A percentile compares a stretch with the other conserved stretches of the same genome.
These are phyloP conservation scores for Gila robusta DNA, from an alignment of 2,797 vertebrate species.

Conservation along the genomic window DNA sequence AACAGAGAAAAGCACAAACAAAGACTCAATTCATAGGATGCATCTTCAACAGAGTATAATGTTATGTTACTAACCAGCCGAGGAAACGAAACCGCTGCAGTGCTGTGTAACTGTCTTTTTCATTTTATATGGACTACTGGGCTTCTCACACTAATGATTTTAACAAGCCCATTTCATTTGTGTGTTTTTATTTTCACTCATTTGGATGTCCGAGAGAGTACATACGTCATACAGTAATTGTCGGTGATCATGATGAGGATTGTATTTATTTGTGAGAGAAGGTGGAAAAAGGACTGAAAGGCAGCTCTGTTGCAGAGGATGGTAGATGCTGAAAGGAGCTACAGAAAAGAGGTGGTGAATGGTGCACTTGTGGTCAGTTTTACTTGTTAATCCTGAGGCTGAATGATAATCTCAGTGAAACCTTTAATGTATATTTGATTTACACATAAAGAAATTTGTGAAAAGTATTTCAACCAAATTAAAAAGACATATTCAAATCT, in stretches of 20 bases:
- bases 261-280: constrained; percentile 75
- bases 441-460: not conserved
- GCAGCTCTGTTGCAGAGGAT: constrained; percentile 65
- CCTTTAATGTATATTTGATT: constrained; percentile 37
- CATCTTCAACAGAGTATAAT: constrained; percentile 29
- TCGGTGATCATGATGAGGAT: constrained; percentile 65
- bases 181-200: constrained; percentile 42
- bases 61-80: constrained; percentile 2
- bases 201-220: constrained; percentile 35
- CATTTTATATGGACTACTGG: constrained; percentile 2
- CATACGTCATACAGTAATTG: constrained; percentile 70
- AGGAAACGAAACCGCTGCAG: constrained; percentile 14
- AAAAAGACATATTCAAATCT: not conserved
- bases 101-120: constrained; percentile 18
- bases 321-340: constrained; percentile 46
- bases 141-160: constrained; percentile 18
- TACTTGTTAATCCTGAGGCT: constrained; percentile 67
- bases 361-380: constrained; percentile 75
- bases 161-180: constrained; percentile 40
- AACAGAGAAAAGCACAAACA: constrained; percentile 35
- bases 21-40: constrained; percentile 32
- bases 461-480: not conserved
- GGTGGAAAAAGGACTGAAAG: constrained; percentile 73
- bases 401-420: constrained; percentile 65
- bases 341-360: constrained; percentile 61